Evolutionary conservation across 2,113 vertebrate genomes (phyloP), one percentile per base, ranked within the genome.

Genomic region (Tonatia bakeri): DNA sequence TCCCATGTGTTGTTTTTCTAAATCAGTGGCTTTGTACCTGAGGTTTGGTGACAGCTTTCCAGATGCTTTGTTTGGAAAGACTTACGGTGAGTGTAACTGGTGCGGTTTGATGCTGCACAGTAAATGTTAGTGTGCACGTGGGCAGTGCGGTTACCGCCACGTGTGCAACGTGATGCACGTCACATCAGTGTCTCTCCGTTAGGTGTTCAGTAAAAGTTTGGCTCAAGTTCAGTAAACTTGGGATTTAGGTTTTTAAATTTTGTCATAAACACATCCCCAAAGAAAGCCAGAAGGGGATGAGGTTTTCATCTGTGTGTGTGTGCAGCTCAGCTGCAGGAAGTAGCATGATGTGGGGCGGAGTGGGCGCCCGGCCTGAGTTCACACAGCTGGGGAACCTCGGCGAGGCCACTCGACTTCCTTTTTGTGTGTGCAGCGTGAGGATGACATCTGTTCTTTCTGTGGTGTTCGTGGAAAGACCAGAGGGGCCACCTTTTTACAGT

Each of bases 281-380:
- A 85, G 54, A n/a, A 72, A 70, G 47, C 3, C 13, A 52, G 26
- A 86, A 47, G 28, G 33, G 43, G 24, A 1, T 90, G 69, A 90
- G 24, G 16, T 86, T 75, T 65, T 52, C 26, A 19, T n/a, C 7
- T 83, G 26, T 70, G 67, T 91, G 64, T 47, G 5, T 38, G n/a
- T 15, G 26, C 31, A 52, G 36, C 90, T 28, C 33, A 38, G 0
- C 38, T n/a, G 84, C 67, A 43, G 22, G 4, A 80, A 33, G 24
- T 13, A 0, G 14, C 15, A 4, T 4, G 20, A 19, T 12, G 0
- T 3, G 13, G 69, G 76, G 38, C 12, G 13, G 0, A n/a, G 76
- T 54, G n/a, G 6, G 75, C 2, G 14, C 4, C 26, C 69, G 54
- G 11, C 28, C 33, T 16, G 33, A 31, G 54, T 17, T 24, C 9